Evolutionary conservation across 2,113 vertebrate species (phyloP).

Genomic region (Sturnira hondurensis): DNA sequence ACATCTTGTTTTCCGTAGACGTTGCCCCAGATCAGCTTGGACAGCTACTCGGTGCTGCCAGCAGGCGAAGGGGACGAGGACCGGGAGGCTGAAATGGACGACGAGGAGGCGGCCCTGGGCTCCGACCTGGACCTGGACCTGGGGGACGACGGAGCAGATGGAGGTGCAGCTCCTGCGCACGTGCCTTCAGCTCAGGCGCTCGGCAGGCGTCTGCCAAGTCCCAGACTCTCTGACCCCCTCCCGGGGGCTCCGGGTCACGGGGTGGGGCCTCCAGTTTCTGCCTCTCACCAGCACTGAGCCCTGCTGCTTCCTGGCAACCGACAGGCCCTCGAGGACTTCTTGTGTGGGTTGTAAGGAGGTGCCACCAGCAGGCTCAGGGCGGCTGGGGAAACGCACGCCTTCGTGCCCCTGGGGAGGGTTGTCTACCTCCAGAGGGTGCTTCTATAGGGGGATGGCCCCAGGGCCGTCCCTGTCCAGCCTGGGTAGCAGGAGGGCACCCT

Average conservation of each 20-base stretch:
- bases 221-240: neutral
- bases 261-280: no score
- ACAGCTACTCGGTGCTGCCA: conserved; percentile 91
- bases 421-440: neutral
- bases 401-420: rapidly evolving
- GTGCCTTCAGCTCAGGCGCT: rapidly evolving
- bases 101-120: conserved; percentile 83
- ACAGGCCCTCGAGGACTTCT: rapidly evolving
- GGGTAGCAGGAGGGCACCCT: rapidly evolving
- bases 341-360: rapidly evolving
- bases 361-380: rapidly evolving
- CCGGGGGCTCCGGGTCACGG: rapidly evolving
- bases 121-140: conserved; percentile 91
- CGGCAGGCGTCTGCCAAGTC: rapidly evolving
- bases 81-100: conserved; percentile 85
- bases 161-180: conserved; percentile 62
- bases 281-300: rapidly evolving
- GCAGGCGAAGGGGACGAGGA: conserved; percentile 92
- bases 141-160: conserved; percentile 78
- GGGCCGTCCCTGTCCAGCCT: neutral
- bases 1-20: conserved; percentile 69
- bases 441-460: rapidly evolving
- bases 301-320: no score
- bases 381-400: neutral
- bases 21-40: conserved; percentile 89